Base-by-base conservation (phyloP, 2,888 invertebrate species). In the Agelastica alni region DNA sequence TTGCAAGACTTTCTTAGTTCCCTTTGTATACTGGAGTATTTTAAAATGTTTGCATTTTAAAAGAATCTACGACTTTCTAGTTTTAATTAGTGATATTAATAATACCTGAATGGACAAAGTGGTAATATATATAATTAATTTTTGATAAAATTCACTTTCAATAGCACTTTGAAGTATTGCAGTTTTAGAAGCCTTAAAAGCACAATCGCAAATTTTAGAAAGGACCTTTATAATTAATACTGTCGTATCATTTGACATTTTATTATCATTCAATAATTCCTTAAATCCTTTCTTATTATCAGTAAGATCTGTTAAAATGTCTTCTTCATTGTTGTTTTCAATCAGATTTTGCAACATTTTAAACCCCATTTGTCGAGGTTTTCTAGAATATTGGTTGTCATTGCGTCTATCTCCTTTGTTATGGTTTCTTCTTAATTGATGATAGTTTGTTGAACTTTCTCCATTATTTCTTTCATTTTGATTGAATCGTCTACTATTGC, bases 31-130 rank as follows among this genome's bases (percentile, higher is more conserved):
- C n/a, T n/a, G n/a, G n/a, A n/a, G n/a, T n/a, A n/a, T n/a, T n/a
- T n/a, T n/a, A n/a, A n/a, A n/a, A n/a, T n/a, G n/a, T n/a, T n/a
- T n/a, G n/a, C n/a, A n/a, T n/a, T n/a, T n/a, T n/a, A n/a, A n/a
- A n/a, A n/a, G n/a, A n/a, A n/a, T n/a, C n/a, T n/a, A n/a, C n/a
- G n/a, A n/a, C n/a, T n/a, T n/a, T n/a, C n/a, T n/a, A n/a, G n/a
- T n/a, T n/a, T n/a, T n/a, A n/a, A n/a, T n/a, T n/a, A n/a, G n/a
- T n/a, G n/a, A n/a, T n/a, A n/a, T n/a, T n/a, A n/a, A n/a, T n/a
- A n/a, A n/a, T 45, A 59, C 59, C 57, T 61, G 61, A 32, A 42
- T 31, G 4, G 36, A 28, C 16, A 61, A 42, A 9, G 44, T 12
- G 1, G 43, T 30, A 6, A 61, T 46, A 28, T 39, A 61, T 3